These are phyloP conservation scores for Sepioteuthis lessoniana DNA, from an alignment of 2,888 invertebrate species.

Conservation along the genomic window DNA sequence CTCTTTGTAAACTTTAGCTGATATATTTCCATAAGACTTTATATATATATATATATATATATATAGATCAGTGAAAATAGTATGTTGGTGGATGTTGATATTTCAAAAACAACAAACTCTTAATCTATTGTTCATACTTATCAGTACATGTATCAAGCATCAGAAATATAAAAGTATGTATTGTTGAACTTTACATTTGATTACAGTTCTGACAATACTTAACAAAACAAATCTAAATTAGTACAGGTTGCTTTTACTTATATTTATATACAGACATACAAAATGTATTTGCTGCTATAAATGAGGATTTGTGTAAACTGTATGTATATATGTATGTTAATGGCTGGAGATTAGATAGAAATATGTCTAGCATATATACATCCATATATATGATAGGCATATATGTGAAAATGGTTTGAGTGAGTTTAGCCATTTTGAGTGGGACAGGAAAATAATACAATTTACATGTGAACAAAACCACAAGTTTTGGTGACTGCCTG, in stretches of 20 bases:
- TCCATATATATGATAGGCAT: neutral
- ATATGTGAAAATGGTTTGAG: neutral
- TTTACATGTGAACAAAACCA: constrained; percentile 20
- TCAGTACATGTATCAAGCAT: neutral
- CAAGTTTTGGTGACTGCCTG: constrained; percentile 20
- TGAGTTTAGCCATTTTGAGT: neutral
- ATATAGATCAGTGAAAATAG: neutral
- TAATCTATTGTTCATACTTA: neutral
- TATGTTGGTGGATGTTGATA: neutral
- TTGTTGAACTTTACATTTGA: neutral
- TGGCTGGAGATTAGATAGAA: neutral
- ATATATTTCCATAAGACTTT: neutral
- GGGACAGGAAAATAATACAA: neutral
- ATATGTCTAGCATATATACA: neutral
- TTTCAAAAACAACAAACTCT: neutral
- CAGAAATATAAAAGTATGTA: neutral
- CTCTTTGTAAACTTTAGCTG: neutral
- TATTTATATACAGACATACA: neutral
- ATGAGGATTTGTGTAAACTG: neutral
- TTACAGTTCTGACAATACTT: neutral
- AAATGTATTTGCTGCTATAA: neutral
- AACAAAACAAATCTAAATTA: neutral
- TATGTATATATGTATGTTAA: neutral
- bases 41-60: neutral
- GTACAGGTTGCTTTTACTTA: neutral